Evolutionary conservation across 2,113 vertebrate genomes (phyloP).

Genomic region (Oxyura jamaicensis): DNA sequence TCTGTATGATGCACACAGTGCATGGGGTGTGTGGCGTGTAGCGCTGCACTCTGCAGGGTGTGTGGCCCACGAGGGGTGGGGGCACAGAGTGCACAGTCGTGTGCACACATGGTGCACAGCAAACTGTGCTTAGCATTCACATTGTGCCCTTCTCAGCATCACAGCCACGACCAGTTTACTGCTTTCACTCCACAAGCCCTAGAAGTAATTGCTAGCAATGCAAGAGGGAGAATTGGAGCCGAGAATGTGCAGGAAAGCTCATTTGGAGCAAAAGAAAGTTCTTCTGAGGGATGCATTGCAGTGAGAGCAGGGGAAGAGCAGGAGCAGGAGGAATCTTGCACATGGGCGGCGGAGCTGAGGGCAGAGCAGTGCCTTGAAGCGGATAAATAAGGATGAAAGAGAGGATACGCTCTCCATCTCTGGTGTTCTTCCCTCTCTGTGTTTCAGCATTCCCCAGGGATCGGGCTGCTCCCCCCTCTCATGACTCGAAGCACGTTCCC

Average conservation of each 20-base stretch:
- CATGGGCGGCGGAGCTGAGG: fast-evolving
- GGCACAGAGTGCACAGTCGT: fast-evolving
- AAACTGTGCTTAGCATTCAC: fast-evolving
- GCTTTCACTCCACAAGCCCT: fast-evolving
- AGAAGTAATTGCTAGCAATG: fast-evolving
- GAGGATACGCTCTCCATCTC: neutral
- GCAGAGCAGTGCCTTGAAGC: neutral
- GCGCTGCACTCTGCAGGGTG: too few relatives aligned
- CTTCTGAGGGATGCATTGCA: fast-evolving
- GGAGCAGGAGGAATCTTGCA: neutral
- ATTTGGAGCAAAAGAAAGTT: fast-evolving
- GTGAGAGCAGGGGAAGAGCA: neutral
- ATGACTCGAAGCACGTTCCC: neutral
- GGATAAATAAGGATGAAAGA: neutral
- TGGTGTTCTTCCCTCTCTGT: neutral
- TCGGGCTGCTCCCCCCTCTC: neutral
- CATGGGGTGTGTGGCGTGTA: neutral
- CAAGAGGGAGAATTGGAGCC: too few relatives aligned
- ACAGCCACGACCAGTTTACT: fast-evolving
- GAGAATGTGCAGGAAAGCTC: neutral
- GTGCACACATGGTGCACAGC: fast-evolving
- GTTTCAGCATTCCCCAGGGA: fast-evolving
- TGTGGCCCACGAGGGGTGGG: neutral
- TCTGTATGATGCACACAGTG: neutral
- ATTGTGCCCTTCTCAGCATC: fast-evolving